These are phyloP conservation scores for Selenia dentaria DNA, from an alignment of 2,888 invertebrate species.

Conservation along the genomic window DNA sequence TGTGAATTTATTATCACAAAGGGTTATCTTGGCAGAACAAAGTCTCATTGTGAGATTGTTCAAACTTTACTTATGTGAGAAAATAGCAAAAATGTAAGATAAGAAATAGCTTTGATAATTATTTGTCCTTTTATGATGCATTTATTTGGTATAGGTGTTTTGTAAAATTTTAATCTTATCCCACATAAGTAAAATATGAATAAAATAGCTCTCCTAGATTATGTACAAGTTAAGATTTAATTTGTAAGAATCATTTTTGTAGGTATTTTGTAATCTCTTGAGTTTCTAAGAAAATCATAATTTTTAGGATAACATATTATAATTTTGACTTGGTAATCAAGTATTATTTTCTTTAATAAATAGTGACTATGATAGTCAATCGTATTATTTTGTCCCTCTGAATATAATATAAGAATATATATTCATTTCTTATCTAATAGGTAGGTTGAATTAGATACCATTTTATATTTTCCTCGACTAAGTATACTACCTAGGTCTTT, in stretches of 20 bases:
- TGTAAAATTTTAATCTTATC: constrained; percentile 43
- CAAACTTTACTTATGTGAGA: constrained; percentile 73
- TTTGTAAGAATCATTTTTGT: constrained; percentile 76
- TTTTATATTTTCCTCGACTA: too few species aligned
- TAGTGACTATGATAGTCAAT: constrained; percentile 56
- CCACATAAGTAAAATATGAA: constrained; percentile 74
- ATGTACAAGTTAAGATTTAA: constrained; percentile 80
- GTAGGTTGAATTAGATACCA: too few species aligned
- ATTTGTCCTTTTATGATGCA: constrained; percentile 46
- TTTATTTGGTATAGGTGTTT: constrained; percentile 50
- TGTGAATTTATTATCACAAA: constrained; percentile 40
- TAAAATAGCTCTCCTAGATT: constrained; percentile 75
- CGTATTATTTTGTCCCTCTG: constrained; percentile 54
- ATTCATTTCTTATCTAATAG: too few species aligned
- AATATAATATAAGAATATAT: too few species aligned
- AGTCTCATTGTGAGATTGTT: constrained; percentile 62
- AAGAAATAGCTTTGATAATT: constrained; percentile 39
- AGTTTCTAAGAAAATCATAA: constrained; percentile 68
- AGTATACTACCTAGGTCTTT: too few species aligned
- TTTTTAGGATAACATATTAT: constrained; percentile 63
- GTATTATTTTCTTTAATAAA: constrained; percentile 77
- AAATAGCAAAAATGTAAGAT: constrained; percentile 47
- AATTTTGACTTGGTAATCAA: constrained; percentile 67
- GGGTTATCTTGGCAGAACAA: constrained; percentile 75
- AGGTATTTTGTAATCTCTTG: constrained; percentile 82